phyloP scores from a whole-genome alignment of 2,888 invertebrate genomes.

The Petrolisthes cinctipes region DNA sequence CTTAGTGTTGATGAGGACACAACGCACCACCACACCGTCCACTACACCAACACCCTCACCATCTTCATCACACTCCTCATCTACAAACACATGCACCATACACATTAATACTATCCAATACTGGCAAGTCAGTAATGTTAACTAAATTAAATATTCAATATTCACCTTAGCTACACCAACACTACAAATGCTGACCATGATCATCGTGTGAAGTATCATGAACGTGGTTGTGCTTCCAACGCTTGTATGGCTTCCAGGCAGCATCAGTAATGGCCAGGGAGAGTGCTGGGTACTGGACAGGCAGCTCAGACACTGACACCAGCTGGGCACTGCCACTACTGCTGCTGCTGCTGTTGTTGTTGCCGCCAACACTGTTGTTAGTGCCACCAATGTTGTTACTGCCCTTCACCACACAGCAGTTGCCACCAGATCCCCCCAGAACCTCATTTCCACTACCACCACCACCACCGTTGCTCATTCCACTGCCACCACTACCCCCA shows the following conservation, averaged over 20 bases:
- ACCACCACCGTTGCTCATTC: constrained; percentile 6
- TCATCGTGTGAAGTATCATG: constrained; percentile 44
- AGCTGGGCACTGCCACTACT: constrained; percentile 51
- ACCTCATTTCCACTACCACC: neutral
- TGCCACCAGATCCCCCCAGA: constrained; percentile 31
- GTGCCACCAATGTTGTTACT: constrained; percentile 5
- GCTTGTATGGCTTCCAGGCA: constrained; percentile 67
- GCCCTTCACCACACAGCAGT: constrained; percentile 29
- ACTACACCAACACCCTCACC: constrained; percentile 45
- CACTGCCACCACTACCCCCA: constrained; percentile 24
- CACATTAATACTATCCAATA: neutral
- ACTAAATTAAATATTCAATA: neutral
- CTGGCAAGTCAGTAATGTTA: neutral
- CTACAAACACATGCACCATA: neutral
- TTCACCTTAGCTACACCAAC: neutral
- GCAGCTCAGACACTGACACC: constrained; percentile 82
- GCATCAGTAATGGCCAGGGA: constrained; percentile 91
- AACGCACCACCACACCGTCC: constrained; percentile 61
- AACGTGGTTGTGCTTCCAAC: constrained; percentile 66
- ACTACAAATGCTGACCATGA: constrained; percentile 31
- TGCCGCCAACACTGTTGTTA: constrained; percentile 10
- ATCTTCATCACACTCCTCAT: constrained; percentile 52
- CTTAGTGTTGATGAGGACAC: constrained; percentile 61
- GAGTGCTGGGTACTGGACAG: constrained; percentile 87
- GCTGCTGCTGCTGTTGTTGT: constrained; percentile 22